Conservation (phyloP, 2,113 vertebrate genomes). For the Neotragus moschatus region DNA sequence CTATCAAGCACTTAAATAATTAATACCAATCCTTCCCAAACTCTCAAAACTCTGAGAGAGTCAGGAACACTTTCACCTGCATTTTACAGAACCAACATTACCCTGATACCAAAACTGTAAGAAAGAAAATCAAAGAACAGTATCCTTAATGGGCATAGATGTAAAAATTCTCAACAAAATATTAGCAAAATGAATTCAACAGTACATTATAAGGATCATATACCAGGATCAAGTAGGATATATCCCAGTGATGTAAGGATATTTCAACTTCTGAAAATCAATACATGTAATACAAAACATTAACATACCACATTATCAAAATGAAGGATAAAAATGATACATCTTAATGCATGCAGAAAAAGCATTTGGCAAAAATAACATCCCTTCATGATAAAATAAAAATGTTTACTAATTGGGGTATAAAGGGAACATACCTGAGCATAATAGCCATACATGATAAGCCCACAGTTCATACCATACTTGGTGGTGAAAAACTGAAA, state of each 20-base stretch:
- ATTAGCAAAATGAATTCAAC: neutral
- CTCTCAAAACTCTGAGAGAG: neutral
- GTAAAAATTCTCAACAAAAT: neutral
- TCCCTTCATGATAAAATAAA: neutral
- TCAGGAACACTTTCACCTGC: neutral
- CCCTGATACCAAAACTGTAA: neutral
- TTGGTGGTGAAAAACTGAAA: neutral
- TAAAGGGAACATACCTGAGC: neutral
- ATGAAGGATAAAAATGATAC: neutral
- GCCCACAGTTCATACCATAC: neutral
- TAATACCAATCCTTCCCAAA: neutral
- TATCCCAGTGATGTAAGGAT: neutral
- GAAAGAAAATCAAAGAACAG: neutral
- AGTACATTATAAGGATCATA: neutral
- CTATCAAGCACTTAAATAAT: neutral
- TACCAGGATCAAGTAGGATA: neutral
- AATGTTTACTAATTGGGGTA: neutral
- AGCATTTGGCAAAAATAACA: neutral
- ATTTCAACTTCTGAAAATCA: neutral
- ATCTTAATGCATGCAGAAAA: neutral
- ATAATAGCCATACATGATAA: neutral
- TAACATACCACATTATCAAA: neutral
- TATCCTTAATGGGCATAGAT: neutral
- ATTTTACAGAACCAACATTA: neutral
- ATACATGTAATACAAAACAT: neutral